Conservation (phyloP, 2,113 vertebrate genomes). For the Anthoscopus minutus region DNA sequence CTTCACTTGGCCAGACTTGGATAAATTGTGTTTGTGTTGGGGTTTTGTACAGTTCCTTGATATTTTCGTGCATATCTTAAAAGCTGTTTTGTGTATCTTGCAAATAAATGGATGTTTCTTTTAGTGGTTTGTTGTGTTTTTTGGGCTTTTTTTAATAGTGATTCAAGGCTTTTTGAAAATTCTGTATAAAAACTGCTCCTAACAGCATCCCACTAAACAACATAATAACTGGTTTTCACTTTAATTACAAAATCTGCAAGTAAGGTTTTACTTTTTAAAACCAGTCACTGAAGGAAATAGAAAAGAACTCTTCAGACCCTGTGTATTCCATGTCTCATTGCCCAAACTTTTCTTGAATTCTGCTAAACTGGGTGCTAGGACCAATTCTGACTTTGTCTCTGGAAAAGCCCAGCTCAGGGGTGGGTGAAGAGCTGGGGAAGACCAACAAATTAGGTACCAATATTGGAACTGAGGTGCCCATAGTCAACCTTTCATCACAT, state of each 20-base stretch:
- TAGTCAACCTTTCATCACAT: rapidly evolving
- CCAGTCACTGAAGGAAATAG: neutral
- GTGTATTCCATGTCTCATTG: neutral
- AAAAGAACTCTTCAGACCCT: neutral
- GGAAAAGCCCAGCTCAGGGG: neutral
- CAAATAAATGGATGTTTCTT: neutral
- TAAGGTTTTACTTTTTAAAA: neutral
- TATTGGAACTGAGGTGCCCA: neutral
- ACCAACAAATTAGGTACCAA: neutral
- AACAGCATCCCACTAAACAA: neutral
- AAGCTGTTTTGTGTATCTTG: neutral
- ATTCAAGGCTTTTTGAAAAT: neutral
- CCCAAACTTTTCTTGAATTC: neutral
- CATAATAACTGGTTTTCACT: neutral
- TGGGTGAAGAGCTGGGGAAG: neutral
- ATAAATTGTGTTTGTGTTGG: neutral
- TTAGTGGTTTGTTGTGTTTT: neutral
- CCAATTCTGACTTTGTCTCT: neutral
- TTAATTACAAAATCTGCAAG: neutral
- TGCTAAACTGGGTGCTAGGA: neutral
- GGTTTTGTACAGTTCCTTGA: neutral
- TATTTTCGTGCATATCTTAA: neutral
- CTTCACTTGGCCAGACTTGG: neutral
- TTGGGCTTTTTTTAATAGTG: neutral
- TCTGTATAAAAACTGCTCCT: neutral